Evolutionary conservation across 2,113 vertebrate genomes (phyloP), one percentile per base, ranked within the genome.

Genomic region (Pimephales promelas): DNA sequence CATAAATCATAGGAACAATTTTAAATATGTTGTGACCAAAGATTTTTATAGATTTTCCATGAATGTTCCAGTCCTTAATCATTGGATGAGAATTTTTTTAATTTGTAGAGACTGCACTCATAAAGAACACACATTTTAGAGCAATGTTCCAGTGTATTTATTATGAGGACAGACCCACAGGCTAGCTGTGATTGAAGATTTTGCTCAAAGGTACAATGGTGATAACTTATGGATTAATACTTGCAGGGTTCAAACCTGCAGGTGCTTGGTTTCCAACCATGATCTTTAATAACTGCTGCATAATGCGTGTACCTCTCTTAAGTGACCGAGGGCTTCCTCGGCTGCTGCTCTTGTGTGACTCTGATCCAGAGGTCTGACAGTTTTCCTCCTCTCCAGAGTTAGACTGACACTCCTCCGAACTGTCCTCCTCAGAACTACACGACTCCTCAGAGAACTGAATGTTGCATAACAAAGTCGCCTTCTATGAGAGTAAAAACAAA

Each of bases 391-490:
- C 97, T 77, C 96, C 97, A 0, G 97, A 96, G 26, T 93, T 94
- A 0, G 95, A 96, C n/a, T 81, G 81, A 0, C 94, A 95, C 31
- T 97, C 96, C 22, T 96, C 95, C 61, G 92, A 94, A 83, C 92
- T 92, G 3, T 92, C 93, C 9, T 97, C 97, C 84, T 98, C 97
- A 0, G 97, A 98, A 52, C 96, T 96, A 5, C 96, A 98, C 0
- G 95, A 97, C 54, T 98, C 97, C 3, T 96, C 97, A 7, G 94
- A 92, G 89, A 96, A 95, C 0, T 96, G 95, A 87, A 93, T 96
- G 91, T 89, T 96, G 92, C 97, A 98, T 90, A 98, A 94, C 85
- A 98, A 95, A 68, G 96, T 96, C 82, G 96, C 97, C 92, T 97
- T 98, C 98, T 99, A 91, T 49, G 54, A 24, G 9, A 73, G 47